A percentile compares a stretch with the other conserved stretches of the same genome.
phyloP scores from a whole-genome alignment of 1,140 invertebrate species.

The Amphibalanus amphitrite region DNA sequence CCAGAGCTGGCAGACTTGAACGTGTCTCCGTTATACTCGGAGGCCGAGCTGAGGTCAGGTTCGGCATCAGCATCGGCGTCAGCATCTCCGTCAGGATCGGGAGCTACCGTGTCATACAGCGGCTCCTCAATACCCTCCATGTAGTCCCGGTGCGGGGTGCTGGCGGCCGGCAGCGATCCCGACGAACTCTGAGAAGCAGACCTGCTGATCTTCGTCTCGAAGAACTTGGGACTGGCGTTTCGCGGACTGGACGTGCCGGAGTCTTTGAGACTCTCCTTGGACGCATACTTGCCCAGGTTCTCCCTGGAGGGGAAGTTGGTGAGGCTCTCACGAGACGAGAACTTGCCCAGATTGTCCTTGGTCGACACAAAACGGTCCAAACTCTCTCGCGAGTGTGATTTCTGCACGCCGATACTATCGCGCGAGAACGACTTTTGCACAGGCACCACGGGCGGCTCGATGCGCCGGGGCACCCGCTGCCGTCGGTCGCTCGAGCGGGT shows the following conservation, averaged over 20 bases:
- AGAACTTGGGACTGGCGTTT: constrained; percentile 8
- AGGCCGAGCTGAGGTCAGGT: constrained; percentile 38
- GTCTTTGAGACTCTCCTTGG: constrained; percentile 1
- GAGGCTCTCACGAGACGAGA: neutral
- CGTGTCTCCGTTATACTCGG: constrained; percentile 16
- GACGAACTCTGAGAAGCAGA: neutral
- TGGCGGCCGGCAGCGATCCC: neutral
- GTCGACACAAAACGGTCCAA: neutral
- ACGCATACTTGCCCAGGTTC: constrained; percentile 7
- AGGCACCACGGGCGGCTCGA: neutral
- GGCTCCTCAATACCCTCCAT: constrained; percentile 36
- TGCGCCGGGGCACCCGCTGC: neutral
- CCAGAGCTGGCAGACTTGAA: constrained; percentile 17
- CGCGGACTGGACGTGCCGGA: constrained; percentile 4
- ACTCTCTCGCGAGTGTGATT: neutral
- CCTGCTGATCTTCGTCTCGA: neutral
- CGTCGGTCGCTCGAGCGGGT: constrained; percentile 4
- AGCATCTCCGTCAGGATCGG: constrained; percentile 58
- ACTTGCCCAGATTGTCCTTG: neutral
- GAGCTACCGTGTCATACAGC: constrained; percentile 62
- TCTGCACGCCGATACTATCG: neutral
- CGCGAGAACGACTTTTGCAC: neutral
- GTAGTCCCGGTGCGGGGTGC: neutral
- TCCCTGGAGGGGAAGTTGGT: constrained; percentile 16
- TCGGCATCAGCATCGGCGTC: constrained; percentile 36